Evolutionary conservation across 2,888 invertebrate species (phyloP).

Genomic region (Pseudeuparius sepicola): DNA sequence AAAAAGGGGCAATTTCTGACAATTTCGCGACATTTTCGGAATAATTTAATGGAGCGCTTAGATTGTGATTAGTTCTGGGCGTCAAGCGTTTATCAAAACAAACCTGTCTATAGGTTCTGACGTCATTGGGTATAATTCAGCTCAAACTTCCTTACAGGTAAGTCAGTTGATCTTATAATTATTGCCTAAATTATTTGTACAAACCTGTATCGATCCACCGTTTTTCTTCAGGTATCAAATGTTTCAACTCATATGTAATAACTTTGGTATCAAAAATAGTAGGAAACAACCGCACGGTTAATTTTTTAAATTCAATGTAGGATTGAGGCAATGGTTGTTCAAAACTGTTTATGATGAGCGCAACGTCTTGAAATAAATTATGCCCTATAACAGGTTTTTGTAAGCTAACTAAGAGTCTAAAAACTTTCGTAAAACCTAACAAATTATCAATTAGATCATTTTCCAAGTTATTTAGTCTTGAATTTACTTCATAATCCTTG

Average conservation of each 20-base stretch:
- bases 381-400: conserved; percentile 69
- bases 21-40: too few species aligned
- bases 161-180: neutral
- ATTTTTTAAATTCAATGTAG: conserved; percentile 54
- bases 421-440: conserved; percentile 58
- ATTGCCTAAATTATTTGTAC: neutral
- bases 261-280: conserved; percentile 64
- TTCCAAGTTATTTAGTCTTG: conserved; percentile 39
- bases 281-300: conserved; percentile 54
- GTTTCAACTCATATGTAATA: conserved; percentile 48
- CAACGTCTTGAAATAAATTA: conserved; percentile 59
- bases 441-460: conserved; percentile 43
- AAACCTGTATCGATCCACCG: conserved; percentile 37
- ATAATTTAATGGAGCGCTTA: too few species aligned
- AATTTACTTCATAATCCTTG: conserved; percentile 30
- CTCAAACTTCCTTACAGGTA: too few species aligned
- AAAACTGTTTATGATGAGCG: conserved; percentile 64
- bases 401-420: conserved; percentile 46
- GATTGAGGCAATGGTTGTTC: conserved; percentile 55
- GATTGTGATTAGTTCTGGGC: too few species aligned
- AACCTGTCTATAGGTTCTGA: too few species aligned
- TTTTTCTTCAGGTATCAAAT: conserved; percentile 30
- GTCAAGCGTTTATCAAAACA: too few species aligned
- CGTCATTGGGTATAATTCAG: too few species aligned
- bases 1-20: too few species aligned